Percentiles rank a stretch among this genome's conserved stretches.
phyloP scores from a whole-genome alignment of 2,797 vertebrate species.

The Sebastes taczanowskii region DNA sequence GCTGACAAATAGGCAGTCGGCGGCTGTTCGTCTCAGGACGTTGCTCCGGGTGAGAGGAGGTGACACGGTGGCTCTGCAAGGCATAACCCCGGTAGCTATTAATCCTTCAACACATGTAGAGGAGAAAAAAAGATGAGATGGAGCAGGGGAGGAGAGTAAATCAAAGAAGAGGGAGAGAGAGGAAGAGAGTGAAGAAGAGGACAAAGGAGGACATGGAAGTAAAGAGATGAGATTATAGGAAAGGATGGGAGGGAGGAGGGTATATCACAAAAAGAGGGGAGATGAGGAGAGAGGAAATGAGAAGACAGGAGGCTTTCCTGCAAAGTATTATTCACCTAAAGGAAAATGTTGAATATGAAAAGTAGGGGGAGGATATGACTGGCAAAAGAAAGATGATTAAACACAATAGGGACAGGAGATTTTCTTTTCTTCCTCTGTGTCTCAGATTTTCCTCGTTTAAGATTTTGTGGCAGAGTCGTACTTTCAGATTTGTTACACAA shows the following conservation, averaged over 20 bases:
- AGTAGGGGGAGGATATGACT: background rate
- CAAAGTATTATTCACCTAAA: background rate
- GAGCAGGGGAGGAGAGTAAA: conserved; percentile 30
- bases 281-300: background rate
- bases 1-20: conserved; percentile 58
- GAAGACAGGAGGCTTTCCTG: background rate
- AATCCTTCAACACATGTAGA: conserved; percentile 56
- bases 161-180: conserved; percentile 24
- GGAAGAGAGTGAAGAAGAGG: background rate
- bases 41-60: conserved; percentile 50
- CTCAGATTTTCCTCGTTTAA: background rate
- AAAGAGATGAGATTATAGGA: conserved; percentile 15
- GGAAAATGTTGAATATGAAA: background rate
- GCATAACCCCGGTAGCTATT: conserved; percentile 56
- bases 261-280: background rate
- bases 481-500: conserved; percentile 11
- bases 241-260: background rate
- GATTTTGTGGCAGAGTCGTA: background rate
- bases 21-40: conserved; percentile 64
- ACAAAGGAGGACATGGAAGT: conserved; percentile 13
- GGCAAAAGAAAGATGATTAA: background rate
- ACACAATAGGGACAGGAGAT: background rate
- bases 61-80: conserved; percentile 33
- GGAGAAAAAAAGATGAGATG: conserved; percentile 40
- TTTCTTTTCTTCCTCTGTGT: background rate